Base-by-base conservation (phyloP, 2,888 invertebrate species). In the Ophraella communa region DNA sequence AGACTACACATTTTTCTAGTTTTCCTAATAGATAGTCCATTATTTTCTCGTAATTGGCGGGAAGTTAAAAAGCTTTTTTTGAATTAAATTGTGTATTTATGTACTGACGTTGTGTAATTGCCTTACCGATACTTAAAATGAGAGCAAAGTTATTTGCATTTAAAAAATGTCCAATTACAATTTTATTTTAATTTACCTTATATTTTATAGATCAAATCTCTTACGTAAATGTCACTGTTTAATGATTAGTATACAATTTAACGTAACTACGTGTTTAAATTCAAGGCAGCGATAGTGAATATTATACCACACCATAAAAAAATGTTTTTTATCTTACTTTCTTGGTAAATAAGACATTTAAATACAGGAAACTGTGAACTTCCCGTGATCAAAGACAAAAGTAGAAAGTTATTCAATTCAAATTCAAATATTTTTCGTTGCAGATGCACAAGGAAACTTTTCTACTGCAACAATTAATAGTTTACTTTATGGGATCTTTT, bases 261-360 rank as follows among this genome's bases (percentile, higher is more conserved):
- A n/a, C 30, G 27, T 47, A 47, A 21, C 27, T 47, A 33, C 47
- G 23, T 47, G 30, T 23, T 14, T 14, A 57, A 57, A 57, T 57
- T 57, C 57, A 57, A 57, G 57, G 57, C 57, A 49, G 30, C 33
- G 35, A 57, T 57, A 47, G 56, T 56, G 45, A 30, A 45, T 30
- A 47, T 23, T 10, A 57, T 14, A 23, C 21, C 27, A 47, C 49
- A 23, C 14, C 23, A 27, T 24, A 51, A 51, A 27, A 17, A 33
- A 35, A 56, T 27, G 24, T 5, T 51, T 14, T 56, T 27, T 45
- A 45, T 33, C 20, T 45, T 42, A 56, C 4, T 45, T 30, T 30
- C 20, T 45, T 14, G 35, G 14, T 56, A 56, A 44, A 24, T 27
- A 44, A 56, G 42, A 56, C 30, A 45, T 27, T 17, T 27, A 45